Conservation (phyloP, 1,140 invertebrate species). For the Brachionus koreanus region DNA sequence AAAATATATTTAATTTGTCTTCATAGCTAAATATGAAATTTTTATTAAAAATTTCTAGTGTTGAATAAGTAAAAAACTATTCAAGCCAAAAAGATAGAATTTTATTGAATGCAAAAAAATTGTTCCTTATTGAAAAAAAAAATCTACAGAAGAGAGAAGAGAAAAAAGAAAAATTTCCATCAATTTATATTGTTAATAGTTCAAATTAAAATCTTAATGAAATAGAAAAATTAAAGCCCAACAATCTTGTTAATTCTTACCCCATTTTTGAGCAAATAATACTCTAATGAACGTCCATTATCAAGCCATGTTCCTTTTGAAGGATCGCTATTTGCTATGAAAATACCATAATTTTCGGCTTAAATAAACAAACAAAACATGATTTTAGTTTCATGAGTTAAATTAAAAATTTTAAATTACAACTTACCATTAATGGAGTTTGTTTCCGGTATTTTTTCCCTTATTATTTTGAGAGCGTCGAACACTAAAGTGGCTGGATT, state of each 20-base stretch:
- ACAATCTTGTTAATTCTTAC: slow-evolving; percentile 57
- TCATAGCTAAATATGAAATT: too few relatives aligned
- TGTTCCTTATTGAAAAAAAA: background rate
- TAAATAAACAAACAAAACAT: background rate
- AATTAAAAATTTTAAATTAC: slow-evolving; percentile 9
- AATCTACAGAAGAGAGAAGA: background rate
- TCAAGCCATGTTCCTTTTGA: slow-evolving; percentile 97
- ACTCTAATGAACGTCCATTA: slow-evolving; percentile 82
- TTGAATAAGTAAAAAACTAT: too few relatives aligned
- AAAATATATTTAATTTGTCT: too few relatives aligned
- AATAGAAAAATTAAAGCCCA: background rate
- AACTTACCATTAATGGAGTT: slow-evolving; percentile 60
- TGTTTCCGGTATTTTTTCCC: slow-evolving; percentile 86
- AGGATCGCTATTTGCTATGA: slow-evolving; percentile 88
- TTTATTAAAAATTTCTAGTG: too few relatives aligned
- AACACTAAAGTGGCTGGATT: slow-evolving; percentile 86
- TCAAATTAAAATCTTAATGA: background rate
- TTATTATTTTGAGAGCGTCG: slow-evolving; percentile 87
- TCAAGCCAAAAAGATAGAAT: too few relatives aligned
- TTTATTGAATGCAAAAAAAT: too few relatives aligned
- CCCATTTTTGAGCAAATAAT: slow-evolving; percentile 89
- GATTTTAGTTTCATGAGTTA: background rate
- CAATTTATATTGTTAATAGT: background rate
- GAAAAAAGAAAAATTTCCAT: background rate
- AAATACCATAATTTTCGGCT: slow-evolving; percentile 95